Base-by-base conservation (phyloP, 2,797 vertebrate genomes). In the Clangula hyemalis region DNA sequence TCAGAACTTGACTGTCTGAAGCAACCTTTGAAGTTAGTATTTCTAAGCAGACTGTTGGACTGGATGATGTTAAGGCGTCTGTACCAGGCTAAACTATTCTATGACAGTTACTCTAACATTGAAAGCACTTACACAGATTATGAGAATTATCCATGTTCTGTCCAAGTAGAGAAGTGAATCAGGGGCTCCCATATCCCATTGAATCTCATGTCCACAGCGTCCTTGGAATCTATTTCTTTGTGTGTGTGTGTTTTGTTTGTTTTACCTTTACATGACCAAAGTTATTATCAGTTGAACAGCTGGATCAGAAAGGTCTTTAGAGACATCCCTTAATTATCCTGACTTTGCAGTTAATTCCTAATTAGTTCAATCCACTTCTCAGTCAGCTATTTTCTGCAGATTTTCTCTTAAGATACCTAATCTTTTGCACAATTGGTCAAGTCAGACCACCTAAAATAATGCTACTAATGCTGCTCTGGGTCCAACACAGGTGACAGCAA, bases 381-480 rank as follows among this genome's bases (percentile, higher is more conserved):
- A 69, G 6, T 56, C 30, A 45, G 11, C 16, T n/a, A 3, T 72
- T 90, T 83, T 60, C 45, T 85, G 16, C 24, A 49, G 18, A 36
- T 69, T 93, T 9, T 6, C 61, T 57, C 30, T 75, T 43, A 12
- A 45, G 45, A n/a, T 47, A 34, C 5, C 25, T 66, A 5, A 18
- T 77, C 81, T 73, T 43, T 34, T 71, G 17, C 36, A 24, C 11
- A 32, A 13, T 6, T 0, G 1, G 24, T 66, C 16, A 54, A 80
- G 38, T 77, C 39, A 68, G 43, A 60, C 20, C 22, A 71, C 32
- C 10, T 56, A 64, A 68, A 8, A 3, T 32, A 5, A 27, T 32
- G 32, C 3, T 22, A 49, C 13, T 74, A 64, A 21, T 0, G 0
- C 17, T 3, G 17, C 11, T 9, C 19, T 49, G 47, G 20, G 11